These are phyloP conservation scores for Chloroclysta siterata DNA, from an alignment of 2,888 invertebrate genomes.

Conservation along the genomic window DNA sequence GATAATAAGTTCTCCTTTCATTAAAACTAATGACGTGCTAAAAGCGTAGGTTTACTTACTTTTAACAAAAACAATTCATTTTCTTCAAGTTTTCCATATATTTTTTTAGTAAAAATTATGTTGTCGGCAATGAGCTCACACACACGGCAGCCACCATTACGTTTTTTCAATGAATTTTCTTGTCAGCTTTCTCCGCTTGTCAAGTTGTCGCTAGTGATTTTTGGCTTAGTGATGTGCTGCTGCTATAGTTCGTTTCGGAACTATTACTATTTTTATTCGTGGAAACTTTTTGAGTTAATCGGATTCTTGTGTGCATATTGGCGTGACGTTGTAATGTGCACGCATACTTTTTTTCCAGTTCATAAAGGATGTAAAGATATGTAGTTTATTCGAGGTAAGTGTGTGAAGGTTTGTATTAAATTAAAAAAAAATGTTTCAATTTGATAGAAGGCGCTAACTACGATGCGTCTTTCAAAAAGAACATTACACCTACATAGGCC, in stretches of 20 bases:
- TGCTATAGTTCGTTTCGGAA: background rate
- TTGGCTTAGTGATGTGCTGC: conserved; percentile 31
- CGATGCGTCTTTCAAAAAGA: too few species aligned
- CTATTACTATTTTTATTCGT: background rate
- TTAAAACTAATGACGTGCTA: background rate
- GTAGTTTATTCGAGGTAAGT: too few species aligned
- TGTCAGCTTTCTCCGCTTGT: conserved; percentile 4
- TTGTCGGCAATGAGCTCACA: conserved; percentile 79
- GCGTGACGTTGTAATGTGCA: too few species aligned
- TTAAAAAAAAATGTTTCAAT: too few species aligned
- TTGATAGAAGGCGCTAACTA: too few species aligned
- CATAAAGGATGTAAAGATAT: too few species aligned
- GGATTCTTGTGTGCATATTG: too few species aligned
- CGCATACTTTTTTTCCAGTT: too few species aligned
- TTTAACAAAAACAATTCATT: conserved; percentile 43
- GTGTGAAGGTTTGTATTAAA: too few species aligned
- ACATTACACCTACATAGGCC: too few species aligned
- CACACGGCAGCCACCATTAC: conserved; percentile 79
- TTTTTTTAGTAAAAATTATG: conserved; percentile 65
- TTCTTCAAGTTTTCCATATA: conserved; percentile 68
- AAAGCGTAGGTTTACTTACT: conserved; percentile 51
- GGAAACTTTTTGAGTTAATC: background rate
- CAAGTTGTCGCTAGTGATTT: conserved; percentile 38
- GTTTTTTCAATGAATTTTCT: conserved; percentile 43
- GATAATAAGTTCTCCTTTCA: background rate